Conservation (phyloP, 2,797 vertebrate species). For the Gymnoscopelus microlampas region DNA sequence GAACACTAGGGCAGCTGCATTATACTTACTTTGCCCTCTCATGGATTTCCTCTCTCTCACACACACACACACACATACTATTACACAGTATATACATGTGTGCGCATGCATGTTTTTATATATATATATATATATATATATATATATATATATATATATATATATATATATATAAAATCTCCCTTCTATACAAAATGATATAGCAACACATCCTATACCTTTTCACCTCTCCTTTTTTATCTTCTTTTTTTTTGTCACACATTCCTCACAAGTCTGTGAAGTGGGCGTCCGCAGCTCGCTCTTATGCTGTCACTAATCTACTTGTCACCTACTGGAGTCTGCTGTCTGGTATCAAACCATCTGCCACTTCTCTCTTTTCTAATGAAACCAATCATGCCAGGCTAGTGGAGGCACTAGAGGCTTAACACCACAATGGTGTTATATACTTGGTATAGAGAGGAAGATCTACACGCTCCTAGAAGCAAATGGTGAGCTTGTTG, state of each 20-base stretch:
- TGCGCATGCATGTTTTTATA: no score
- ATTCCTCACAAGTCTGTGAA: slow-evolving; percentile 65
- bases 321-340: slow-evolving; percentile 71
- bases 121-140: no score
- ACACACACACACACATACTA: background rate
- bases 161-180: no score
- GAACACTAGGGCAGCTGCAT: background rate
- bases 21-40: slow-evolving; percentile 3
- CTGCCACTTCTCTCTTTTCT: slow-evolving; percentile 66
- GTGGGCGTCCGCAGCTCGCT: slow-evolving; percentile 73
- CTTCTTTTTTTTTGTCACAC: slow-evolving; percentile 63
- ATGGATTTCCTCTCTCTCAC: background rate
- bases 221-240: slow-evolving; percentile 10
- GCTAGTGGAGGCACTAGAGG: slow-evolving; percentile 8
- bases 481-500: no score
- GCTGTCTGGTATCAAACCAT: slow-evolving; percentile 81
- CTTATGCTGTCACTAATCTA: slow-evolving; percentile 69
- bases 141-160: no score
- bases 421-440: slow-evolving; percentile 7
- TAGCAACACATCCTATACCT: no score
- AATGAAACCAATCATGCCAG: slow-evolving; percentile 12
- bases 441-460: no score
- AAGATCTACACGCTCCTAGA: no score
- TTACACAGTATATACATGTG: no score
- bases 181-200: no score